These are phyloP conservation scores for Archocentrus centrarchus DNA, from an alignment of 2,113 vertebrate species.

Conservation along the genomic window DNA sequence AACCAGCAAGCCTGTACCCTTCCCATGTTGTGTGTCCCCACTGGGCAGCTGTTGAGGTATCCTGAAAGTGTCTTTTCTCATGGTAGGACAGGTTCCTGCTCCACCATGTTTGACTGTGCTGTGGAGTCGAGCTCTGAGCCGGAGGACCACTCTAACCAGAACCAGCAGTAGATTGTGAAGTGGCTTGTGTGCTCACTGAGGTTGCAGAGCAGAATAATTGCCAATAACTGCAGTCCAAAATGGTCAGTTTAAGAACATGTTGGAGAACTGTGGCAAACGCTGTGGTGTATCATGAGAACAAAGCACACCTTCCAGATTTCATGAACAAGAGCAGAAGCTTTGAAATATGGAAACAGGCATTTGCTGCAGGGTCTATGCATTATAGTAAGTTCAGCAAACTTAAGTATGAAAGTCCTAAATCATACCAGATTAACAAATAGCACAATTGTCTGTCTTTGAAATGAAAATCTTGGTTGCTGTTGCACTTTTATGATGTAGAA, in stretches of 20 bases:
- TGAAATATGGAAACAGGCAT: background rate
- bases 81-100: background rate
- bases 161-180: background rate
- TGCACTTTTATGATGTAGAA: background rate
- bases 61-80: background rate
- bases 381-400: background rate
- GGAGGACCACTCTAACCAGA: background rate
- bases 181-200: background rate
- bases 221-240: background rate
- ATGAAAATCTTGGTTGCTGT: background rate
- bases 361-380: background rate
- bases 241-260: background rate
- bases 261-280: background rate
- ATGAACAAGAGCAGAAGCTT: background rate
- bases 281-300: background rate
- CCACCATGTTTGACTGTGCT: accelerated
- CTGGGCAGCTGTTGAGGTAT: background rate
- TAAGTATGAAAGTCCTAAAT: conserved; percentile 1
- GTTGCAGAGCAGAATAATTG: background rate
- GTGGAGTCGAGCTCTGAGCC: background rate
- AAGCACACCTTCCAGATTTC: background rate
- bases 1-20: background rate
- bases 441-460: background rate
- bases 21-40: background rate
- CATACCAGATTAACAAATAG: background rate